Evolutionary conservation across 2,888 invertebrate species (phyloP).

Genomic region (Ommatoiulus sabulosus): DNA sequence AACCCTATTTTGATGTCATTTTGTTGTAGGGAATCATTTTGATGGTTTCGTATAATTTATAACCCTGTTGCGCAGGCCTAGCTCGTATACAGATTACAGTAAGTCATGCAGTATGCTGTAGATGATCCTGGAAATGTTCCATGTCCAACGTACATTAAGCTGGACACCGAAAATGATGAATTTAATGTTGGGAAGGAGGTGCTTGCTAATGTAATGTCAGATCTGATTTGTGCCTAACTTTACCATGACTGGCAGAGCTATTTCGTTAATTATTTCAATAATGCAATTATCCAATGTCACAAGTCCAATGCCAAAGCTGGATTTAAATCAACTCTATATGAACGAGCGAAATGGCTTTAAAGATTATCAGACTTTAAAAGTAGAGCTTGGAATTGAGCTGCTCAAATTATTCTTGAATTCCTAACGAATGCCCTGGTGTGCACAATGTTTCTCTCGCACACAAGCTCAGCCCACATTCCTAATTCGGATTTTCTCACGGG

Average conservation of each 20-base stretch:
- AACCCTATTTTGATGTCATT: too few species aligned
- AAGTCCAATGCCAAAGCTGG: neutral
- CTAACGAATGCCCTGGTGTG: neutral
- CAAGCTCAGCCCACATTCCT: neutral
- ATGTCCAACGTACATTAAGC: too few species aligned
- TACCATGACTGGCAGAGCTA: neutral
- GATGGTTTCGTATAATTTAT: too few species aligned
- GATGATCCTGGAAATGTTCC: too few species aligned
- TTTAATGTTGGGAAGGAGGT: too few species aligned
- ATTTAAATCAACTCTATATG: neutral
- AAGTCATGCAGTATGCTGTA: too few species aligned
- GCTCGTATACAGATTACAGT: too few species aligned
- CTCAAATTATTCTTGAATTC: neutral
- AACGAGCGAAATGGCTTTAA: neutral
- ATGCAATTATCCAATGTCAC: neutral
- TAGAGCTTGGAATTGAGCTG: neutral
- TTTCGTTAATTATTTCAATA: neutral
- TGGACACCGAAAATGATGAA: too few species aligned
- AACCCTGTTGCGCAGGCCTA: too few species aligned
- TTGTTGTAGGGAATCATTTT: too few species aligned
- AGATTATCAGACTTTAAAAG: neutral
- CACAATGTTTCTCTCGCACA: neutral
- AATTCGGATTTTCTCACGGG: neutral
- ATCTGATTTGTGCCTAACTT: neutral
- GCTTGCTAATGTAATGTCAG: too few species aligned